Conservation (phyloP, 92 coral and sea anemone species). For the Plumapathes pennacea region DNA sequence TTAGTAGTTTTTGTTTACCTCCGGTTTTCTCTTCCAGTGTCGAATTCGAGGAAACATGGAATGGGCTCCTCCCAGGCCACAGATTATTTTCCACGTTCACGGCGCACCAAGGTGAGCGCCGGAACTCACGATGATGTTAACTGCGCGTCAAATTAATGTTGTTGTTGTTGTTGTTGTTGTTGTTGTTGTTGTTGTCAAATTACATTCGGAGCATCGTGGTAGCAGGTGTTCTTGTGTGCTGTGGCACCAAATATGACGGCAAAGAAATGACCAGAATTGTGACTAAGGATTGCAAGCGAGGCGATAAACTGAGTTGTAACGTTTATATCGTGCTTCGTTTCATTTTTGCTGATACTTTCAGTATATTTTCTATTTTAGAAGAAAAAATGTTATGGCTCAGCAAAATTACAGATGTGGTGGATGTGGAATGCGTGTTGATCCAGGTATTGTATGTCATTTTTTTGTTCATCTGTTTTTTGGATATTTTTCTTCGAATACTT, state of each 20-base stretch:
- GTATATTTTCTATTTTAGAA: slow-evolving; percentile 35
- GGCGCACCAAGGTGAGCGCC: slow-evolving; percentile 81
- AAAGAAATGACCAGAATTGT: no score
- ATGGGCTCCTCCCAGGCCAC: slow-evolving; percentile 99
- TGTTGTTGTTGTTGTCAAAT: no score
- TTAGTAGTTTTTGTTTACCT: not conserved
- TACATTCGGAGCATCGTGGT: no score
- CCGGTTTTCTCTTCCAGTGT: slow-evolving; percentile 55
- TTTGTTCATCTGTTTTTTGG: not conserved
- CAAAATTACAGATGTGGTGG: slow-evolving; percentile 97
- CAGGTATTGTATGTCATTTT: slow-evolving; percentile 43
- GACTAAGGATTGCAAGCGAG: no score
- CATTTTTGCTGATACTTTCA: not conserved
- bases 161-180: no score
- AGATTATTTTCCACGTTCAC: slow-evolving; percentile 91
- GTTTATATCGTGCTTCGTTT: no score
- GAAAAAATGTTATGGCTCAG: slow-evolving; percentile 73
- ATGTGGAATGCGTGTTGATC: slow-evolving; percentile 96
- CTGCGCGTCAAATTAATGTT: no score
- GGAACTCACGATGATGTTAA: no score
- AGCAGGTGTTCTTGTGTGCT: no score
- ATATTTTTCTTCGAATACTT: not conserved
- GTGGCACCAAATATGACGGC: no score
- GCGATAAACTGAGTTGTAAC: no score
- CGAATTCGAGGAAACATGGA: slow-evolving; percentile 96